These are phyloP conservation scores for Neoarius graeffei DNA, from an alignment of 2,113 vertebrate species.

Conservation along the genomic window DNA sequence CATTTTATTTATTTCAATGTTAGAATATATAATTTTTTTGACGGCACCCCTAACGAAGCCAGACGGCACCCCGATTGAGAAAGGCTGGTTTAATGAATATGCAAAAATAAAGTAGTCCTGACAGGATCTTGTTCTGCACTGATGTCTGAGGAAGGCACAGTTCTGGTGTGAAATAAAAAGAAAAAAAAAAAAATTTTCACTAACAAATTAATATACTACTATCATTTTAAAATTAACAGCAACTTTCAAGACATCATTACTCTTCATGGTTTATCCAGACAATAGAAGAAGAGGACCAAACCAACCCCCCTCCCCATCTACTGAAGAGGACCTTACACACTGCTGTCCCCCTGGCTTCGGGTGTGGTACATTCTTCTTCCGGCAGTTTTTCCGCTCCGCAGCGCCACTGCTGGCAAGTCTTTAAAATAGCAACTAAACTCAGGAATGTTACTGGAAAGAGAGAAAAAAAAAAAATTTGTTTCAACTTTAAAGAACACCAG, in stretches of 20 bases:
- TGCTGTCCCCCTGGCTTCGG: slow-evolving; percentile 94
- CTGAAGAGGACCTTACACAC: slow-evolving; percentile 84
- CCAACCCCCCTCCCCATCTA: slow-evolving; percentile 13
- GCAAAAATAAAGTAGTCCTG: neutral
- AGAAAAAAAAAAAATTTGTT: neutral
- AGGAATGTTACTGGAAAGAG: slow-evolving; percentile 85
- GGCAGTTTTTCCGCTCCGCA: slow-evolving; percentile 94
- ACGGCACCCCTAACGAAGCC: too few species aligned
- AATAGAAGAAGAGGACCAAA: neutral
- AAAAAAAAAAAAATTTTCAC: neutral
- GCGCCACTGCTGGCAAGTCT: slow-evolving; percentile 91
- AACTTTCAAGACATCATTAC: neutral
- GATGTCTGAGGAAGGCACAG: neutral
- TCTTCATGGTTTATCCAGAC: neutral
- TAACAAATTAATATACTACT: neutral
- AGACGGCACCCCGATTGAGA: too few species aligned
- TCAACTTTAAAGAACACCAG: neutral
- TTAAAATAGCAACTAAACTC: slow-evolving; percentile 99
- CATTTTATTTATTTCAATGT: too few species aligned
- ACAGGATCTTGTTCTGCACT: neutral
- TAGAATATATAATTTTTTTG: too few species aligned
- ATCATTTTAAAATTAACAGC: neutral
- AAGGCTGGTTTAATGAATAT: neutral
- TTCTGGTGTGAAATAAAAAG: neutral
- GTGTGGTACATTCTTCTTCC: slow-evolving; percentile 96